Base-by-base conservation (phyloP, 2,113 vertebrate species). In the Microcebus lehilahytsara region DNA sequence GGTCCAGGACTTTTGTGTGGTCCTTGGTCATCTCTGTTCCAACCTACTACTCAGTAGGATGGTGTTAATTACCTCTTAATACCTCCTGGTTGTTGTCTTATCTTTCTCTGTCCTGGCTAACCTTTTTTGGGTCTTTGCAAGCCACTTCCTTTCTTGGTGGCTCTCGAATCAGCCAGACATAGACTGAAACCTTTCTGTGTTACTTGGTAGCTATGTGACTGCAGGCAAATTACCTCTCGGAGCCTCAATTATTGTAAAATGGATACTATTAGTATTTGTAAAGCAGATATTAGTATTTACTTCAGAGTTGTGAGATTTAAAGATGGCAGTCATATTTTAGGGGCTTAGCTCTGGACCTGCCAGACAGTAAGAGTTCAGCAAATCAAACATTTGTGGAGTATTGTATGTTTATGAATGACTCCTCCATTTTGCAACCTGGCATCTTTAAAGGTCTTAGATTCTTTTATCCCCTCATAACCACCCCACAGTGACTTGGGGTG, bases 131-230 rank as follows among this genome's bases (percentile, higher is more conserved):
- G 72, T 34, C 51, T 94, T 34, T 67, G 49, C 56, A 25, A 92
- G 42, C 49, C 20, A 30, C 11, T 7, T 85, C 46, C 62, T 72
- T 37, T 85, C 80, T 69, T 62, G 71, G 40, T 58, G 42, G 32
- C 37, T 92, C 79, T 85, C 30, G 37, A 78, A 66, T 27, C 37
- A 83, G 19, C 79, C 40, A 83, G 74, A 90, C 5, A 9, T 46
- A 10, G 62, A 74, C 30, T 25, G n/a, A 94, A 86, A 17, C 2
- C 42, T 72, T 96, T 80, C 37, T 75, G 13, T 77, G 32, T 74
- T 87, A 53, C 62, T 93, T 77, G 56, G n/a, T 64, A 34, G 32
- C 32, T 95, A 64, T 85, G 64, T 91, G 71, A 78, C 23, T 42
- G 92, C 49, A 89, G 72, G 67, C 58, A 92, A 60, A 51, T 77